Evolutionary conservation across 2,888 invertebrate genomes (phyloP).

Genomic region (Leucoptera coffeella): DNA sequence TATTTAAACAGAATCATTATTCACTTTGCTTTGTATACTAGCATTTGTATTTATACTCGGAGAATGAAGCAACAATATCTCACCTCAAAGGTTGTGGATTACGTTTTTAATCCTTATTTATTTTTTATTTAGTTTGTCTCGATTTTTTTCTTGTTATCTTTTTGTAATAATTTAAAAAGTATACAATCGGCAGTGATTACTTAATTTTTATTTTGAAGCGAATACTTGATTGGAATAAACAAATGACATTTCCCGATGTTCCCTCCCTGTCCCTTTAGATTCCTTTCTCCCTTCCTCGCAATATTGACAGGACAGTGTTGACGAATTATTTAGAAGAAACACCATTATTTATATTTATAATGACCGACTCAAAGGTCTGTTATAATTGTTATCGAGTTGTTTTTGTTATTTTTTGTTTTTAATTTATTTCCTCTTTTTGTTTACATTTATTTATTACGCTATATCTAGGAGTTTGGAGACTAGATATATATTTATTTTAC

Average conservation of each 20-base stretch:
- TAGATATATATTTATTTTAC: constrained; percentile 27
- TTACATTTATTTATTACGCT: constrained; percentile 26
- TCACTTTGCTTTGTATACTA: constrained; percentile 41
- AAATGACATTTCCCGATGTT: constrained; percentile 28
- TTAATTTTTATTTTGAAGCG: constrained; percentile 25
- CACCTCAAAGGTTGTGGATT: no score
- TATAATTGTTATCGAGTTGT: constrained; percentile 40
- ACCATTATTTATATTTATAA: no score
- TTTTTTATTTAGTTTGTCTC: no score
- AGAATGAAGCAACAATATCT: no score
- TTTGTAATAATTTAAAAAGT: background rate
- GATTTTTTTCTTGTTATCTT: no score
- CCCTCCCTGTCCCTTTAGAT: constrained; percentile 11
- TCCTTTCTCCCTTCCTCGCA: constrained; percentile 17
- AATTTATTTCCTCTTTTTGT: constrained; percentile 38
- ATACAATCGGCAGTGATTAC: background rate
- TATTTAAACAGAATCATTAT: constrained; percentile 27
- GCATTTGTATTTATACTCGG: no score
- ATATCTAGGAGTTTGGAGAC: constrained; percentile 14
- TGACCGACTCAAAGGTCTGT: constrained; percentile 34
- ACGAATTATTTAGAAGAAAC: constrained; percentile 8
- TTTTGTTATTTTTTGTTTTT: constrained; percentile 47
- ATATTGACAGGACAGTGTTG: constrained; percentile 56
- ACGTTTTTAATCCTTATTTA: no score
- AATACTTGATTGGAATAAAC: constrained; percentile 43